These are phyloP conservation scores for Patella depressa DNA, from an alignment of 2,888 invertebrate genomes.

Conservation along the genomic window DNA sequence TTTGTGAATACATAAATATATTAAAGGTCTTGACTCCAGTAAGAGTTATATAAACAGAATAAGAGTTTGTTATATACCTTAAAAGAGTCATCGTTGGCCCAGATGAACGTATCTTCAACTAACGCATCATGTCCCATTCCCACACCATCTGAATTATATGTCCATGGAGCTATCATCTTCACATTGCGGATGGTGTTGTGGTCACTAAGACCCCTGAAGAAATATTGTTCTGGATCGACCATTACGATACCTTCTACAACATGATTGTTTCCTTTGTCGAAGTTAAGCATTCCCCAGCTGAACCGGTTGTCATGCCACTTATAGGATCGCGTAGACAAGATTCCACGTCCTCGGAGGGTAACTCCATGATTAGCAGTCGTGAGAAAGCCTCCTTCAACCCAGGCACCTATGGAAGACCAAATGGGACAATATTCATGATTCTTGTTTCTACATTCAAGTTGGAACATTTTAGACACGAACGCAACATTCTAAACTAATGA, in stretches of 20 bases:
- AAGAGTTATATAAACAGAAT: no score
- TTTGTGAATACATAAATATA: no score
- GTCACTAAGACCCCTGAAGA: constrained; percentile 13
- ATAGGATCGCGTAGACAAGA: constrained; percentile 19
- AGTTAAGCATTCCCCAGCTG: constrained; percentile 16
- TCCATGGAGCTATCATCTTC: constrained; percentile 30
- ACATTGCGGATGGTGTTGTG: constrained; percentile 24
- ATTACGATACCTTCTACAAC: constrained; percentile 24
- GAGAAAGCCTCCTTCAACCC: constrained; percentile 27
- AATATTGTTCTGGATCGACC: constrained; percentile 20
- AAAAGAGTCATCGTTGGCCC: constrained; percentile 32
- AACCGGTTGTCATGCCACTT: constrained; percentile 22
- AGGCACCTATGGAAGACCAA: no score
- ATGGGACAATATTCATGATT: no score
- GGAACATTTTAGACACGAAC: no score
- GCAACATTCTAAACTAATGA: no score
- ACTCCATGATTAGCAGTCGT: constrained; percentile 14
- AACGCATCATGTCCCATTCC: constrained; percentile 21
- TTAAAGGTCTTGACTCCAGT: no score
- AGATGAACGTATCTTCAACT: constrained; percentile 28
- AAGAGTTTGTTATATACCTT: constrained; percentile 21
- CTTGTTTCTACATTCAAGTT: no score
- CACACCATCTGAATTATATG: constrained; percentile 27
- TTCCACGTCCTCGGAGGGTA: constrained; percentile 27
- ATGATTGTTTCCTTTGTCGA: constrained; percentile 27